Evolutionary conservation across 2,888 invertebrate genomes (phyloP).

Genomic region (Conus canariensis): DNA sequence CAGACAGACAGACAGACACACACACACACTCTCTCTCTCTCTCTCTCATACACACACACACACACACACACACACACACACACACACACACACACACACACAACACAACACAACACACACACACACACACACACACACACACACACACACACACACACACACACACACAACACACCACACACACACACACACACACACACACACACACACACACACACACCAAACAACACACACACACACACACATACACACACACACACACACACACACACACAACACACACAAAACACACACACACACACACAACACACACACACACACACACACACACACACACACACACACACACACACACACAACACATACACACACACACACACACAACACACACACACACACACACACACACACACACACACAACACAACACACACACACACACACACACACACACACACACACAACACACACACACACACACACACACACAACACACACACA

Average conservation of each 20-base stretch:
- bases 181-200: too few species aligned
- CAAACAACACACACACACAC: too few species aligned
- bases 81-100: too few species aligned
- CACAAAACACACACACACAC: not conserved
- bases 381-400: not conserved
- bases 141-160: too few species aligned
- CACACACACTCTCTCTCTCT: too few species aligned
- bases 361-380: conserved; percentile 18
- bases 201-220: too few species aligned
- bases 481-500: not conserved
- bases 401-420: not conserved
- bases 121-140: too few species aligned
- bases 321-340: not conserved
- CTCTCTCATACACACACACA: too few species aligned
- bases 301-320: not conserved
- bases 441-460: conserved; percentile 9
- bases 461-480: not conserved
- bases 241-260: not conserved
- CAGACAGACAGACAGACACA: too few species aligned
- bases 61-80: too few species aligned
- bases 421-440: not conserved
- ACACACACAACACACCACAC: too few species aligned
- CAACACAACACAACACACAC: too few species aligned
- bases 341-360: not conserved
- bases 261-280: not conserved